phyloP scores from a whole-genome alignment of 2,888 invertebrate species.

The Sarcophaga caerulescens region DNA sequence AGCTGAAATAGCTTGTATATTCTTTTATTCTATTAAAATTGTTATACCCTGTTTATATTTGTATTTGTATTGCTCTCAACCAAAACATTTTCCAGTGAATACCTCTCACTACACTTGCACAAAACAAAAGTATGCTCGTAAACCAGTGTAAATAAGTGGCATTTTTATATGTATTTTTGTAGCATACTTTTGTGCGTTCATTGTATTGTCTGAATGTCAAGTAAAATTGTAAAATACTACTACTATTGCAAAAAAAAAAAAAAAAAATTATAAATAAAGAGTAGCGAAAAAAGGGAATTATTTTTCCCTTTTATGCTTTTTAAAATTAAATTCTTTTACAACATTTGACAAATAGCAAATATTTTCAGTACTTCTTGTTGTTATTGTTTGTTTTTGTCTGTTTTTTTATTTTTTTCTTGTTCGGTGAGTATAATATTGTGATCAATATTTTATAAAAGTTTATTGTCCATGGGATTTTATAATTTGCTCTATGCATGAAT shows the following conservation, averaged over 20 bases:
- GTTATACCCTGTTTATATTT: background rate
- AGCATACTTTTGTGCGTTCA: background rate
- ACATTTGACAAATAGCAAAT: constrained; percentile 47
- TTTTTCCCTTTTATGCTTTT: background rate
- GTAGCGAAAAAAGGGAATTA: constrained; percentile 2
- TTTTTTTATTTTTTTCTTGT: background rate
- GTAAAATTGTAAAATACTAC: constrained; percentile 5
- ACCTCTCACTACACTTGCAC: background rate
- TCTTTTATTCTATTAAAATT: background rate
- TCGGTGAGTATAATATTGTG: background rate
- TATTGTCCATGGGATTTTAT: background rate
- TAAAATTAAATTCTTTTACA: constrained; percentile 55
- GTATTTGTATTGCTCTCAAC: constrained; percentile 4
- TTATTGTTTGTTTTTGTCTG: background rate
- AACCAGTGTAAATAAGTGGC: constrained; percentile 44
- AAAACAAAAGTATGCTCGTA: constrained; percentile 11
- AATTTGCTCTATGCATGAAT: background rate
- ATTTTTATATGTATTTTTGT: constrained; percentile 10
- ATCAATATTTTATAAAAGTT: constrained; percentile 44
- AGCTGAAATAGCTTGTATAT: background rate
- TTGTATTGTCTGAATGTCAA: constrained; percentile 49
- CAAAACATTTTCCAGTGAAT: background rate
- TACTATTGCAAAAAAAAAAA: background rate
- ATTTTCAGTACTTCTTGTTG: constrained; percentile 9
- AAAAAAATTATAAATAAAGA: background rate